phyloP scores from a whole-genome alignment of 2,113 vertebrate species.

The Neoarius graeffei region DNA sequence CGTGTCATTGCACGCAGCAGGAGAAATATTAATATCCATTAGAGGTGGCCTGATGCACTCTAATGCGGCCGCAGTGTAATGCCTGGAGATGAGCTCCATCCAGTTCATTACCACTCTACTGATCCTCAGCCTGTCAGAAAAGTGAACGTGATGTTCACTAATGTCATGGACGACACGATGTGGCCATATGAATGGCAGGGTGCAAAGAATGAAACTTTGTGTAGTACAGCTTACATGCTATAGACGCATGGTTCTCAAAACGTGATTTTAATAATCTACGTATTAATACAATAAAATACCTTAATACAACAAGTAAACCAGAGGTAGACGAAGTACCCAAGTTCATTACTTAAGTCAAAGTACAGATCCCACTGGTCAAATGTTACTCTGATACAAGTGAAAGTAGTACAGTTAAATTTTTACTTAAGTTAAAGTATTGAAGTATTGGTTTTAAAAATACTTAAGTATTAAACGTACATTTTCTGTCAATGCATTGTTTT shows the following conservation, averaged over 20 bases:
- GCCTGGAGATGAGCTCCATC: constrained; percentile 24
- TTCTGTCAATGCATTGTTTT: no score
- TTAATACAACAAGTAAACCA: background rate
- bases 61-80: constrained; percentile 34
- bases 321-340: no score
- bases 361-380: no score
- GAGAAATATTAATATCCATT: constrained; percentile 59
- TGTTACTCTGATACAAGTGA: no score
- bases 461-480: no score
- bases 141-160: background rate
- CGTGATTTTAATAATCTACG: background rate
- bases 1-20: constrained; percentile 40
- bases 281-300: background rate
- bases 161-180: background rate
- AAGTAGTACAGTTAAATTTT: no score
- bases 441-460: no score
- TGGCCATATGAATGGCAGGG: background rate
- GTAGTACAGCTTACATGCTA: background rate
- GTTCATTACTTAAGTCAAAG: no score
- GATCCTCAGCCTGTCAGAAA: constrained; percentile 20
- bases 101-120: constrained; percentile 24
- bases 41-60: constrained; percentile 45
- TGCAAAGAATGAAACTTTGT: background rate
- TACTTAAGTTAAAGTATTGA: no score
- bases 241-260: background rate